Evolutionary conservation across 2,113 vertebrate species (phyloP), one percentile per base, ranked within the genome.

Genomic region (Heliornis fulica): DNA sequence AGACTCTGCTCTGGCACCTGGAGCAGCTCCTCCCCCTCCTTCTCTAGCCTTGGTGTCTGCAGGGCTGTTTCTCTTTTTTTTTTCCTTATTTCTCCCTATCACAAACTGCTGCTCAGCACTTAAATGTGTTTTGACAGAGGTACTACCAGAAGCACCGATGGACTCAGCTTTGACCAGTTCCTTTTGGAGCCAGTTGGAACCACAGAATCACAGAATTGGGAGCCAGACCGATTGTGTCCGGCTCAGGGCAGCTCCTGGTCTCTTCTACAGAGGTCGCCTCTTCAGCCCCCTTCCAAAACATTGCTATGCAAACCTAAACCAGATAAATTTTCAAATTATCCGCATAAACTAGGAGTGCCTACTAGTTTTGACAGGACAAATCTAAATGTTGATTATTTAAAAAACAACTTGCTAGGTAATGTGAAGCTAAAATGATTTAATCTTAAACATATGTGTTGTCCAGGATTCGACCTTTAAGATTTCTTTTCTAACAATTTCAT

Each of bases 171-270:
- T 80, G 28, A 19, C 31, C 15, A 15, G 25, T 26, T 83, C n/a
- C 28, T 48, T 84, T 81, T 26, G n/a, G 31, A 83, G 18, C 9
- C 29, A 23, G 5, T 0, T n/a, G 29, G 50, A 61, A 46, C n/a
- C n/a, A n/a, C n/a, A n/a, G n/a, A n/a, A n/a, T n/a, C n/a, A n/a
- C n/a, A n/a, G n/a, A n/a, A n/a, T n/a, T n/a, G n/a, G n/a, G n/a
- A n/a, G n/a, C n/a, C n/a, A n/a, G n/a, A n/a, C 3, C 1, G 1
- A 6, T 45, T 46, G 13, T 56, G 20, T 46, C 46, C 34, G 41
- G 17, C 18, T 78, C 5, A 2, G 9, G 9, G 19, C 12, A 88
- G 11, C 17, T 72, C 31, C 29, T 22, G 18, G 26, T 29, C 6
- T 72, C 59, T 29, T 72, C 28, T 32, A 54, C 5, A 68, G 41